Evolutionary conservation across 2,797 vertebrate genomes (phyloP).

Genomic region (Margarornis squamiger): DNA sequence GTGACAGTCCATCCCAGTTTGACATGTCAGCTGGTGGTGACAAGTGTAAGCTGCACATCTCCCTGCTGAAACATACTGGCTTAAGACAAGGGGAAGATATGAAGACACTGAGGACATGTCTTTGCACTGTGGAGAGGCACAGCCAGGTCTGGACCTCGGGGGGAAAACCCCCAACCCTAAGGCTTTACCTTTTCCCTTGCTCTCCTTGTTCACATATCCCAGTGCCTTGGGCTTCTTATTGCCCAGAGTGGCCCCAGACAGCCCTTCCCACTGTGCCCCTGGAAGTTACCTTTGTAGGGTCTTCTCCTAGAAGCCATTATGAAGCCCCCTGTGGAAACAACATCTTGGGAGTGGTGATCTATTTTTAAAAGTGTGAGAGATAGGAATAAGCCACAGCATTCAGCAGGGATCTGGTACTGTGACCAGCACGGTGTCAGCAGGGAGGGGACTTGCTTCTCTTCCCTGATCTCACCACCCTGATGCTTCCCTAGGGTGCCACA

Average conservation of each 20-base stretch:
- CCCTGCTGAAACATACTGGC: not conserved
- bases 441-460: not conserved
- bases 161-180: not conserved
- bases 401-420: conserved; percentile 11
- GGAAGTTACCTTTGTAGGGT: conserved; percentile 64
- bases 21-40: not conserved
- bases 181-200: not conserved
- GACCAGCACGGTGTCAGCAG: not conserved
- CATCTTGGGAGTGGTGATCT: conserved; percentile 65
- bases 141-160: not conserved
- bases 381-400: conserved; percentile 59
- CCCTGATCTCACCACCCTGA: not conserved
- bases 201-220: not conserved
- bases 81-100: not conserved
- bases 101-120: not conserved
- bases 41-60: not conserved
- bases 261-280: conserved; percentile 31
- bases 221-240: not conserved
- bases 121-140: accelerated
- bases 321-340: conserved; percentile 67
- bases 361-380: conserved; percentile 71
- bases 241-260: not conserved
- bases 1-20: not conserved
- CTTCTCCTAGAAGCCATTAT: conserved; percentile 71
- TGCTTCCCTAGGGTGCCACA: not conserved